Base-by-base conservation (phyloP, 2,113 vertebrate species). In the Indri indri region DNA sequence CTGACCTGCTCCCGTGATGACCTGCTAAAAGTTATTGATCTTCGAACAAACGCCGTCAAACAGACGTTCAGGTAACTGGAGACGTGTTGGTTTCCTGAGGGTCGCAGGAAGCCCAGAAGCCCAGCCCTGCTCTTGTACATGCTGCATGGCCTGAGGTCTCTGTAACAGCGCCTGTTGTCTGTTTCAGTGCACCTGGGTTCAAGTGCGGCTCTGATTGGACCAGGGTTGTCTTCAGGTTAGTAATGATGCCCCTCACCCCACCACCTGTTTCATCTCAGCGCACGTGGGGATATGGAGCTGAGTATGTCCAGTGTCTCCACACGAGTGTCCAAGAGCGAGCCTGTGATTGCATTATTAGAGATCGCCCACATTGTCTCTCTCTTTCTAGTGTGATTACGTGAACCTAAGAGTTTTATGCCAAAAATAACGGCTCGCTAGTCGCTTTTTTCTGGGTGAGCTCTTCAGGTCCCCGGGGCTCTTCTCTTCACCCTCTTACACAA, bases 171-270 rank as follows among this genome's bases (percentile, higher is more conserved):
- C 14, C 57, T 91, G 3, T 94, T 42, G n/a, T 81, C 89, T 91
- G 34, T 97, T 98, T 61, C 97, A 99, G 99, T 16, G 99, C 99
- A 27, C 99, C 99, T 52, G 99, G 99, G 52, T 99, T 99, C 98
- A 99, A 99, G 97, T 99, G 99, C 68, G 99, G 99, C 83, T 99
- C 99, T 7, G 99, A 99, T 93, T 99, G 99, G 99, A 99, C 99
- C 0, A 99, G 99, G 98, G 99, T 99, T 8, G 99, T 99, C 17
- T 99, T 99, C 98, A 99, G 99, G 99, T 99, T 95, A 98, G 98
- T 97, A 25, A 27, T 25, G 10, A 0, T 3, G 37, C 8, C 32
- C 27, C 54, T 30, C 1, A 0, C 14, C 22, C 6, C 14, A 11
- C 3, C 23, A 2, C 42, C 17, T 34, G 34, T 32, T 63, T 82